Conservation (phyloP, 2,888 invertebrate species). For the Amblyjoppa fuscipennis region DNA sequence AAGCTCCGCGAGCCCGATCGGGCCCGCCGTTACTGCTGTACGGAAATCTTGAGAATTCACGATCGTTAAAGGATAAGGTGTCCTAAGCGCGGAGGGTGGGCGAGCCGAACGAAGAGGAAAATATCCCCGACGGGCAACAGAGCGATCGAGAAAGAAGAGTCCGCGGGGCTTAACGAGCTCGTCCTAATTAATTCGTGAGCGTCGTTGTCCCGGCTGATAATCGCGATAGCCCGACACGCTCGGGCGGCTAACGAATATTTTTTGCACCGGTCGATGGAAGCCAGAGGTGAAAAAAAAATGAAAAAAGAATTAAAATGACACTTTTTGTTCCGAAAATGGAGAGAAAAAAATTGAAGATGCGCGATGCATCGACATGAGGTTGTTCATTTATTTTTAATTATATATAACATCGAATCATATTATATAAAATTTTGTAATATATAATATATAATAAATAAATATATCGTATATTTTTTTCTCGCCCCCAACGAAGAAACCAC, state of each 20-base stretch:
- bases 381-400: not conserved
- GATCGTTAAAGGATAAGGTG: conserved; percentile 63
- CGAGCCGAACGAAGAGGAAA: conserved; percentile 7
- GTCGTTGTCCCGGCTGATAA: conserved; percentile 60
- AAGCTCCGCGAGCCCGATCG: conserved; percentile 36
- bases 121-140: not conserved
- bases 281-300: not conserved
- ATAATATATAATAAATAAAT: not conserved
- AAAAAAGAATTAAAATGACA: not conserved
- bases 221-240: conserved; percentile 64
- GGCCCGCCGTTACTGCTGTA: conserved; percentile 10
- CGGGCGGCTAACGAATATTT: conserved; percentile 58
- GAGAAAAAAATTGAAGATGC: not conserved
- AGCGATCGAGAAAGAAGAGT: conserved; percentile 24
- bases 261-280: conserved; percentile 2
- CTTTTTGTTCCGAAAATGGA: not conserved
- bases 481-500: no score
- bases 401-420: no score
- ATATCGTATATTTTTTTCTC: not conserved
- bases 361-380: not conserved
- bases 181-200: conserved; percentile 72
- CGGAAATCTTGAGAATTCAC: conserved; percentile 69
- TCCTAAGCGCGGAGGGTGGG: conserved; percentile 50
- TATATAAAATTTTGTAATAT: not conserved
- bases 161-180: conserved; percentile 67